Base-by-base conservation (phyloP, 2,797 vertebrate species). In the Enteromius argenteus region DNA sequence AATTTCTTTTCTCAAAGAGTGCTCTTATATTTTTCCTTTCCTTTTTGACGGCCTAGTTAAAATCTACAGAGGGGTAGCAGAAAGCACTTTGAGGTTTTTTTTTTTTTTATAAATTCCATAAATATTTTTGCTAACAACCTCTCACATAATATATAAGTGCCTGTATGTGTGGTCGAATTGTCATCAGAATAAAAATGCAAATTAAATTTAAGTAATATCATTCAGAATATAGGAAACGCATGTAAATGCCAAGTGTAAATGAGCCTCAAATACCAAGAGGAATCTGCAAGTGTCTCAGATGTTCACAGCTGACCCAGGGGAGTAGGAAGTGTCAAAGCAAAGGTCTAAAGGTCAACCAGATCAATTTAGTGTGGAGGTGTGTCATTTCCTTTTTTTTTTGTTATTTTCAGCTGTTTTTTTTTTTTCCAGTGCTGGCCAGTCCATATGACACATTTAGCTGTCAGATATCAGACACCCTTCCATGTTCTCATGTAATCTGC, bases 361-460 rank as follows among this genome's bases (percentile, higher is more conserved):
- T 83, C 72, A 76, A 83, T 75, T 75, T 53, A 75, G 56, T 39
- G n/a, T 23, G 71, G 32, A 74, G 69, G 80, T 82, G 71, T 83
- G 44, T 51, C 60, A 67, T 56, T 83, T 83, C 60, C 72, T 62
- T 76, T 49, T 39, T 32, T 37, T 53, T 83, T n/a, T 19, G 35
- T 75, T 76, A 53, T 66, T 37, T 64, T 75, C 30, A 66, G 81
- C 44, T 19, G 14, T 14, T 14, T 62, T 51, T 66, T 62, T 74
- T 39, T 14, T 32, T 32, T 32, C 32, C 58, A 53, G n/a, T 39
- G 42, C 42, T 37, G 35, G 66, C 37, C 66, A 71, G 66, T 58
- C n/a, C 17, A 42, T 64, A 30, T 27, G 51, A 42, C 42, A 53
- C 32, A 66, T 64, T 51, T 81, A 11, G 17, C 39, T 49, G 39